Conservation (phyloP, 2,797 vertebrate genomes). For the Helarctos malayanus region DNA sequence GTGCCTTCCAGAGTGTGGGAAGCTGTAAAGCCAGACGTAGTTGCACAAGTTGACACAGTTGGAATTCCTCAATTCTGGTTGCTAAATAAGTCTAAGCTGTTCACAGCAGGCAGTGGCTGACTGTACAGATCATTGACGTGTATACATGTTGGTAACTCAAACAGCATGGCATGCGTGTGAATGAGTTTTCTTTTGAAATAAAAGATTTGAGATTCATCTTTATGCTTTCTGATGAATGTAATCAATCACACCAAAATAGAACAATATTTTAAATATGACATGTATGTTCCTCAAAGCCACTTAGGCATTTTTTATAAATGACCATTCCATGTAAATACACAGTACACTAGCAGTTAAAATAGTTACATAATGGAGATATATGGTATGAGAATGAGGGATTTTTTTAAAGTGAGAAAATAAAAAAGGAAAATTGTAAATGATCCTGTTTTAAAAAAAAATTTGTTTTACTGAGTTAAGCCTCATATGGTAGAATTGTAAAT, state of each 20-base stretch:
- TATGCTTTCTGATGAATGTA: not conserved
- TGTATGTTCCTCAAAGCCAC: not conserved
- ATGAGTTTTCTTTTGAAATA: slow-evolving; percentile 21
- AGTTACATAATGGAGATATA: not conserved
- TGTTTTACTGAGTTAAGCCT: not conserved
- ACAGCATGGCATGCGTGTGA: not conserved
- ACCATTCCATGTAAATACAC: not conserved
- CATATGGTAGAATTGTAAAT: not conserved
- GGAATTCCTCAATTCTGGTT: slow-evolving; percentile 33
- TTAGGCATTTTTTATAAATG: slow-evolving; percentile 21
- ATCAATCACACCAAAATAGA: not conserved
- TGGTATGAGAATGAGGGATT: not conserved
- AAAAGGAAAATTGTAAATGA: not conserved
- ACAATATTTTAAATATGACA: not conserved
- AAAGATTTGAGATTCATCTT: not conserved
- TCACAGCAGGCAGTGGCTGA: not conserved
- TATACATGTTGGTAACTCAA: not conserved
- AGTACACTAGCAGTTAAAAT: not conserved
- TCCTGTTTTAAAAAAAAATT: not conserved
- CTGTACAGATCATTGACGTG: not conserved
- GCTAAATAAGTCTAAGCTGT: slow-evolving; percentile 55
- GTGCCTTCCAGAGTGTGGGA: slow-evolving; percentile 43
- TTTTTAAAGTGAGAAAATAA: slow-evolving; percentile 3
- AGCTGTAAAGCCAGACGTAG: not conserved
- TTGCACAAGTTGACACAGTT: slow-evolving; percentile 26